Evolutionary conservation across 2,113 vertebrate genomes (phyloP), one percentile per base, ranked within the genome.

Genomic region (Lipophrys pholis): DNA sequence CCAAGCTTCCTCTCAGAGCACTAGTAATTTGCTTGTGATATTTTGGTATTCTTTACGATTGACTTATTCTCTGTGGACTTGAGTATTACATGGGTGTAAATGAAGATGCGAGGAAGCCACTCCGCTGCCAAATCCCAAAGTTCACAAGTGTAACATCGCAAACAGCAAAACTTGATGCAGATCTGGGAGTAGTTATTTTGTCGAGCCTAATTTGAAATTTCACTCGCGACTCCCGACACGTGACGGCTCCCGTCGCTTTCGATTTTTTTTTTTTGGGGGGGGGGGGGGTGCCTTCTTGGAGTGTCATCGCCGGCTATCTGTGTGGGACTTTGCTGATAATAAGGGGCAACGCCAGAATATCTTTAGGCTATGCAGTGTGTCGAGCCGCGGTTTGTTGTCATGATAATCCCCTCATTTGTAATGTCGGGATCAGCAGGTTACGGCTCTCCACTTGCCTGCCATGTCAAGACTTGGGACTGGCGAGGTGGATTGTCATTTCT

Each of bases 1-100:
- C 77, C 82, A 57, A 89, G 88, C 90, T 90, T 87, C 86, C 89
- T 93, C 89, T 84, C 90, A 83, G 82, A 85, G 89, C 86, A 82
- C 88, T 79, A 82, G 91, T 93, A 90, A 93, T 93, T 93, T 93
- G 89, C 92, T 93, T 92, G 90, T 91, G 93, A 93, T 93, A 91
- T 88, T 91, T 89, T 88, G 87, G 81, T 87, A 85, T 93, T 93
- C 87, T 92, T 91, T 91, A 88, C 84, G 82, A 93, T 84, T 84
- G 85, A 81, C 67, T 75, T 89, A 91, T 89, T 89, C 93, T 92
- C 92, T 57, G 76, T 79, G 83, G 90, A 88, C 79, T 82, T 60
- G 83, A 85, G 85, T 82, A 89, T 87, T 82, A 86, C 85, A 80
- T 39, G 76, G 71, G 68, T 70, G 78, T 58, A 82, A 87, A 86